Evolutionary conservation across 92 coral and sea anemone genomes (phyloP).

Genomic region (Zoanthus sansibaricus): DNA sequence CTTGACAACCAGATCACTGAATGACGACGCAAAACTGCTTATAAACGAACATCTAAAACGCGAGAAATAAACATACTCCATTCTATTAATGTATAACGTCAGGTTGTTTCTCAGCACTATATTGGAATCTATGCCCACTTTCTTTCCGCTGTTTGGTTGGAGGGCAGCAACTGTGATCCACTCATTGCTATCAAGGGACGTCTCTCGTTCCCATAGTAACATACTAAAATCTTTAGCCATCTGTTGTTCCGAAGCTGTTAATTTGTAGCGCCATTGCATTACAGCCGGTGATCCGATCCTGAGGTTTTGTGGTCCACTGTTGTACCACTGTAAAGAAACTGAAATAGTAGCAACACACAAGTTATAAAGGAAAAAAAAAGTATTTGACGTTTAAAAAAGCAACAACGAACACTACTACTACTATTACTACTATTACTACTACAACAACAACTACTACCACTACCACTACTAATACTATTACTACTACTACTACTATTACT

Average conservation of each 20-base stretch:
- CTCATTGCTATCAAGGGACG: slow-evolving; percentile 19
- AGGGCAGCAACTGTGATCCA: slow-evolving; percentile 41
- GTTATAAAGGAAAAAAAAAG: too few relatives aligned
- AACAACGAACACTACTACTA: background rate
- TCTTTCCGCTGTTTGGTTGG: slow-evolving; percentile 32
- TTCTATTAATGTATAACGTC: slow-evolving; percentile 5
- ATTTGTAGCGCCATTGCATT: slow-evolving; percentile 28
- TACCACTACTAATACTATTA: too few relatives aligned
- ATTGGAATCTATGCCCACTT: slow-evolving; percentile 10
- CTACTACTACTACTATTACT: too few relatives aligned
- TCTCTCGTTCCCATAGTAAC: slow-evolving; percentile 44
- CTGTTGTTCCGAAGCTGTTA: slow-evolving; percentile 42
- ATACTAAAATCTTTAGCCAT: slow-evolving; percentile 12
- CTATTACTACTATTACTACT: background rate
- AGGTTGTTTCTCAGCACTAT: slow-evolving; percentile 28
- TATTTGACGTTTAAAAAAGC: too few relatives aligned
- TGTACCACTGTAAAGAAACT: slow-evolving; percentile 42
- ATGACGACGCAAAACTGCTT: slow-evolving; percentile 18
- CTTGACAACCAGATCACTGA: slow-evolving; percentile 22
- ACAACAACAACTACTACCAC: too few relatives aligned
- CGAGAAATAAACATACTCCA: slow-evolving; percentile 42
- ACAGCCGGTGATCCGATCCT: background rate
- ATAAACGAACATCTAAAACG: slow-evolving; percentile 40
- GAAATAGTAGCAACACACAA: background rate
- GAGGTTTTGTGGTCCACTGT: slow-evolving; percentile 9